Percentiles rank a stretch among this genome's conserved stretches.
Conservation (phyloP, 2,888 invertebrate genomes). For the Noctuana brunneofusca region DNA sequence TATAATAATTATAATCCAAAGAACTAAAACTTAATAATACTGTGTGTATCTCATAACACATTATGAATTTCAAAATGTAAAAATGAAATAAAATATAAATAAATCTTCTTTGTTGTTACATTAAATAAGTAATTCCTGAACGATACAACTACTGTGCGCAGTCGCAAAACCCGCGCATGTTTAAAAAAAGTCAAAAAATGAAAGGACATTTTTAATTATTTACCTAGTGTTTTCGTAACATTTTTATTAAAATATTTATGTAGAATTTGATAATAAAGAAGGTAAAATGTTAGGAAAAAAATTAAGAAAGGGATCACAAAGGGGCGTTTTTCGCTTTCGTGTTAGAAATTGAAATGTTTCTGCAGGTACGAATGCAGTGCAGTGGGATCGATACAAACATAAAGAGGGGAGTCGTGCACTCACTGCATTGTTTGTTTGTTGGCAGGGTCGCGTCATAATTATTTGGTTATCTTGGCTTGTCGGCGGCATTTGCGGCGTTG, state of each 20-base stretch:
- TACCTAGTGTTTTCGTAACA: constrained; percentile 30
- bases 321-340: constrained; percentile 63
- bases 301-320: constrained; percentile 58
- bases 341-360: constrained; percentile 77
- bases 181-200: constrained; percentile 50
- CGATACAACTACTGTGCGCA: constrained; percentile 39
- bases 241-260: constrained; percentile 48
- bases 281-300: constrained; percentile 66
- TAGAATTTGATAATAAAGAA: constrained; percentile 50
- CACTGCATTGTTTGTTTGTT: constrained; percentile 39
- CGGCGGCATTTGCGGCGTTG: constrained; percentile 85
- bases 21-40: no score
- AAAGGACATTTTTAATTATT: constrained; percentile 39
- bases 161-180: constrained; percentile 53
- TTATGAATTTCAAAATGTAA: no score
- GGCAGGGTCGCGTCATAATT: constrained; percentile 78
- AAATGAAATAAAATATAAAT: no score
- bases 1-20: no score
- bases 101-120: no score
- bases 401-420: constrained; percentile 34
- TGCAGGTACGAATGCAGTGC: constrained; percentile 61
- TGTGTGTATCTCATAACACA: no score
- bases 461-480: constrained; percentile 82
- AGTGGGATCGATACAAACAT: constrained; percentile 47
- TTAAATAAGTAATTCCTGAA: neutral